Conservation (phyloP, 2,113 vertebrate species). For the Leuciscus idus region DNA sequence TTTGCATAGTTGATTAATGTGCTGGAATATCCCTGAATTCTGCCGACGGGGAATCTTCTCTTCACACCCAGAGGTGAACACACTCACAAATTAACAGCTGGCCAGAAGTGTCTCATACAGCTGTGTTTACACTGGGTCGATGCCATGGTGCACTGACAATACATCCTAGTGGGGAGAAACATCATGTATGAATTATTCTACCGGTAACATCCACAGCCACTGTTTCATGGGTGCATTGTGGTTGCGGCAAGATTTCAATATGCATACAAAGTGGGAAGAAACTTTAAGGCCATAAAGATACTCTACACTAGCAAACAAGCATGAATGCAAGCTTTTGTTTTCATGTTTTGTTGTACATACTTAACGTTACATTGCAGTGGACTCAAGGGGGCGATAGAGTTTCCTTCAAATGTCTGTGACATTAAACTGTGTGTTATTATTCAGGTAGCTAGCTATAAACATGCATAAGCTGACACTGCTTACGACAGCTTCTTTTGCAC, state of each 20-base stretch:
- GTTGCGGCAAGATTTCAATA: background rate
- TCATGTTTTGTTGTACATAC: background rate
- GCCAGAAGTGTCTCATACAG: conserved; percentile 54
- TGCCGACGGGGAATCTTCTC: conserved; percentile 40
- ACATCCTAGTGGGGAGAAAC: conserved; percentile 35
- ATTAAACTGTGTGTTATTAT: background rate
- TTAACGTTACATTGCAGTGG: background rate
- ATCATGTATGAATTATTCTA: conserved; percentile 46
- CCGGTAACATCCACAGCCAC: conserved; percentile 46
- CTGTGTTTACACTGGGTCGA: conserved; percentile 59
- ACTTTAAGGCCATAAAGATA: background rate
- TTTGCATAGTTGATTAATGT: conserved; percentile 50
- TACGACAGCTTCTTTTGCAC: background rate
- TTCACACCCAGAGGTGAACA: conserved; percentile 21
- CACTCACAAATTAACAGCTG: conserved; percentile 55
- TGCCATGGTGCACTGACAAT: conserved; percentile 52
- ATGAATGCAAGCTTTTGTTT: background rate
- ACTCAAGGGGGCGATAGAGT: conserved; percentile 14
- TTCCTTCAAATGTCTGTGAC: background rate
- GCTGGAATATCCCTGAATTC: conserved; percentile 34
- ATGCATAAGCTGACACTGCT: background rate
- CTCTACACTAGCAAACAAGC: background rate
- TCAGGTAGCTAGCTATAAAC: conserved; percentile 11
- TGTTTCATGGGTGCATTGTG: conserved; percentile 10
- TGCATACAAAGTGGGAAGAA: background rate